Conservation (phyloP, 2,113 vertebrate species). For the Pholis gunnellus region DNA sequence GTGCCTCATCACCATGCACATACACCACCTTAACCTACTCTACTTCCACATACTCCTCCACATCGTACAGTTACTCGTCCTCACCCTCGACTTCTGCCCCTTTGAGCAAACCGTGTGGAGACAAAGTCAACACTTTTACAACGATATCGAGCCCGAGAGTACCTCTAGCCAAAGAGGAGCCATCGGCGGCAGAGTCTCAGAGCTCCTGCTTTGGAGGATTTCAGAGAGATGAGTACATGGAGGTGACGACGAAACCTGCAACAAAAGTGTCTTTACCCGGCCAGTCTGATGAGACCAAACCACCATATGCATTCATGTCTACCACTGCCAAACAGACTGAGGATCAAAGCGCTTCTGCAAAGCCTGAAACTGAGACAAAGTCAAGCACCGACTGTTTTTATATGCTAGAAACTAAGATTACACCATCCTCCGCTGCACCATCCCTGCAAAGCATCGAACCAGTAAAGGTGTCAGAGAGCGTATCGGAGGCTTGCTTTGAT, state of each 20-base stretch:
- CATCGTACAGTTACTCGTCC: constrained; percentile 76
- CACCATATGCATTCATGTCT: constrained; percentile 60
- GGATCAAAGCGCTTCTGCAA: constrained; percentile 44
- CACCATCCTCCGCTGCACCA: constrained; percentile 19
- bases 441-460: constrained; percentile 40
- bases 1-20: constrained; percentile 78
- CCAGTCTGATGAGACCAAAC: constrained; percentile 78
- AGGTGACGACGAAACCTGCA: constrained; percentile 87
- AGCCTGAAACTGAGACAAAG: constrained; percentile 61
- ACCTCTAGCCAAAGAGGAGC: constrained; percentile 79
- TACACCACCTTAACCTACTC: constrained; percentile 69
- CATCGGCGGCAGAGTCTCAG: constrained; percentile 73
- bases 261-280: constrained; percentile 80
- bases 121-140: constrained; percentile 55
- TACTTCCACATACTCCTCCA: constrained; percentile 74
- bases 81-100: constrained; percentile 69
- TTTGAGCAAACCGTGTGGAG: constrained; percentile 65
- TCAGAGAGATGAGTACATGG: constrained; percentile 90
- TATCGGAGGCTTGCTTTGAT: constrained; percentile 80
- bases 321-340: constrained; percentile 60
- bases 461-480: constrained; percentile 37
- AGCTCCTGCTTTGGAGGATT: constrained; percentile 80
- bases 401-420: constrained; percentile 40
- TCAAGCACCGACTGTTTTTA: constrained; percentile 52
- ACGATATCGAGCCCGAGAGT: constrained; percentile 47